Evolutionary conservation across 2,113 vertebrate genomes (phyloP).

Genomic region (Machaerirhynchus nigripectus): DNA sequence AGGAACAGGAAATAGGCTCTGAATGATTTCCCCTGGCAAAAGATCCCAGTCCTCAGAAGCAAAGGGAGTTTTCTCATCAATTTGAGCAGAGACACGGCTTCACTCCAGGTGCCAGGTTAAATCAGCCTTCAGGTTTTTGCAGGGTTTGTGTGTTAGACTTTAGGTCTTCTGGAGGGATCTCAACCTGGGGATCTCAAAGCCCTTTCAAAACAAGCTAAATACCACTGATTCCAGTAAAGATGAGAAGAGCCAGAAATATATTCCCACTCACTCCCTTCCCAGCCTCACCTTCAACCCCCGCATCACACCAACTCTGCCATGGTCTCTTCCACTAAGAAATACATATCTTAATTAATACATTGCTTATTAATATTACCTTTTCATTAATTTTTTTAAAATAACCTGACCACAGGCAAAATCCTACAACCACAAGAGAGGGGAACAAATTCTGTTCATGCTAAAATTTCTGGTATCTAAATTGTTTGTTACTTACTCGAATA

Average conservation of each 20-base stretch:
- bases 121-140: not conserved
- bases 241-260: not conserved
- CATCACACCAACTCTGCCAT: not conserved
- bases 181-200: not conserved
- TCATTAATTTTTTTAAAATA: not conserved
- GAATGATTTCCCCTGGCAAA: conserved; percentile 29
- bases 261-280: not conserved
- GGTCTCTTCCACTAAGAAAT: not conserved
- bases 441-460: not conserved
- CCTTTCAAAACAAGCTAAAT: not conserved
- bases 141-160: not conserved
- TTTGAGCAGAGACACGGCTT: not conserved
- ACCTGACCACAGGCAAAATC: not conserved
- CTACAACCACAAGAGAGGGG: not conserved
- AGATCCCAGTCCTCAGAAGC: conserved; percentile 14
- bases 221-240: not conserved
- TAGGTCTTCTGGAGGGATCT: not conserved
- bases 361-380: not conserved
- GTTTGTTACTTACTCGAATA: not conserved
- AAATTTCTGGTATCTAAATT: not conserved
- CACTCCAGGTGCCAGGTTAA: conserved; percentile 21
- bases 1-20: conserved; percentile 9
- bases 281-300: not conserved
- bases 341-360: not conserved
- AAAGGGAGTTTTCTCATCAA: conserved; percentile 44